A percentile compares a stretch with the other conserved stretches of the same genome.
Conservation (phyloP, 2,113 vertebrate genomes). For the Condylura cristata region DNA sequence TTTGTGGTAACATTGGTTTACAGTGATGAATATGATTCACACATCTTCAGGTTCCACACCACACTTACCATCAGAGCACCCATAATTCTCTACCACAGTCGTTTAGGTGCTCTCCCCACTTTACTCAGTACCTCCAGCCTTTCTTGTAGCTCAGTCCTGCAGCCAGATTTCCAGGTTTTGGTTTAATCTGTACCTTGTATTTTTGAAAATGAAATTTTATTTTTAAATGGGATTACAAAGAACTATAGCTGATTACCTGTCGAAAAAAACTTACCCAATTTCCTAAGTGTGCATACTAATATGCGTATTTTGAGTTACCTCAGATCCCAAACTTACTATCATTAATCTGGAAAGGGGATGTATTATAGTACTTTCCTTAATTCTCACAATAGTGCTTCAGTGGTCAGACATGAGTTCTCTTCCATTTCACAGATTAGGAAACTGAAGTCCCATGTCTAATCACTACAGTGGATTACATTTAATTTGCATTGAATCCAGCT, state of each 20-base stretch:
- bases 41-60: no score
- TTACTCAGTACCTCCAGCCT: no score
- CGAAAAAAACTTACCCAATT: neutral
- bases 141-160: no score
- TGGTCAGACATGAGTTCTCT: neutral
- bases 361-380: neutral
- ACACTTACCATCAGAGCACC: no score
- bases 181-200: no score
- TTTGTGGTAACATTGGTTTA: no score
- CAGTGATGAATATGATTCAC: no score
- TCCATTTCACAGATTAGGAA: slow-evolving; percentile 7
- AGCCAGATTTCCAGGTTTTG: no score
- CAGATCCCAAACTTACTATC: neutral
- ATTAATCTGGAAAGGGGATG: neutral
- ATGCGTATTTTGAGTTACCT: neutral
- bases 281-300: slow-evolving; percentile 11
- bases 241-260: neutral
- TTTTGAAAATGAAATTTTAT: no score
- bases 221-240: neutral
- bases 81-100: no score
- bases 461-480: neutral
- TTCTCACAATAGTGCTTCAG: neutral
- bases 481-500: neutral
- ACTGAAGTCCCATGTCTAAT: neutral
- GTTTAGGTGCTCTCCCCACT: no score